These are phyloP conservation scores for Agrotis puta DNA, from an alignment of 2,888 invertebrate genomes.

Conservation along the genomic window DNA sequence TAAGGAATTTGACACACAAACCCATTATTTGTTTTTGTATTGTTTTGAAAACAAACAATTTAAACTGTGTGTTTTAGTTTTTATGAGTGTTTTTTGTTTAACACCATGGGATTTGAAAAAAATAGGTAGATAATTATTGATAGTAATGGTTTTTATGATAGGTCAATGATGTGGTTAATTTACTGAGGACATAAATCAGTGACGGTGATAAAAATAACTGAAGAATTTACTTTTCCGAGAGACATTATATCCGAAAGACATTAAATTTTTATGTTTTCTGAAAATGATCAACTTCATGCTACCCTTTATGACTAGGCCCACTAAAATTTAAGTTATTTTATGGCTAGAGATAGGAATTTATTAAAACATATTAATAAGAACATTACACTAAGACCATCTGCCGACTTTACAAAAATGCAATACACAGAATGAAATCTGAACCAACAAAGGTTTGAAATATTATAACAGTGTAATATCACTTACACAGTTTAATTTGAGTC, in stretches of 20 bases:
- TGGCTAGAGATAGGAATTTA: neutral
- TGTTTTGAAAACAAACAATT: constrained; percentile 33
- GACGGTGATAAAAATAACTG: neutral
- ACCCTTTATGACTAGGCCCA: too few relatives aligned
- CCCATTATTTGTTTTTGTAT: constrained; percentile 9
- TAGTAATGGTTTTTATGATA: neutral
- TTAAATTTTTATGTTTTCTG: neutral
- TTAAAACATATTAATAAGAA: neutral
- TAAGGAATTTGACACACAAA: constrained; percentile 34
- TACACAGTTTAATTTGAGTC: neutral
- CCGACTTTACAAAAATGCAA: constrained; percentile 14
- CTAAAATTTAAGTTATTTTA: neutral
- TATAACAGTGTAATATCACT: constrained; percentile 1
- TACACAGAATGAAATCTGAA: constrained; percentile 50
- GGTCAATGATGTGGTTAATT: neutral
- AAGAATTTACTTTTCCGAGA: constrained; percentile 1
- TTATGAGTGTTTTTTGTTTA: constrained; percentile 28
- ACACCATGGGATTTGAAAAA: neutral
- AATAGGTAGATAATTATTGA: neutral
- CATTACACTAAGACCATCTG: neutral
- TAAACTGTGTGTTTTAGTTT: constrained; percentile 15
- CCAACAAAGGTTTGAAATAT: neutral
- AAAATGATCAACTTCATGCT: neutral
- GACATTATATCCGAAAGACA: too few relatives aligned
- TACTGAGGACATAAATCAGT: neutral